phyloP scores from a whole-genome alignment of 2,113 vertebrate species.

The Carettochelys insculpta region DNA sequence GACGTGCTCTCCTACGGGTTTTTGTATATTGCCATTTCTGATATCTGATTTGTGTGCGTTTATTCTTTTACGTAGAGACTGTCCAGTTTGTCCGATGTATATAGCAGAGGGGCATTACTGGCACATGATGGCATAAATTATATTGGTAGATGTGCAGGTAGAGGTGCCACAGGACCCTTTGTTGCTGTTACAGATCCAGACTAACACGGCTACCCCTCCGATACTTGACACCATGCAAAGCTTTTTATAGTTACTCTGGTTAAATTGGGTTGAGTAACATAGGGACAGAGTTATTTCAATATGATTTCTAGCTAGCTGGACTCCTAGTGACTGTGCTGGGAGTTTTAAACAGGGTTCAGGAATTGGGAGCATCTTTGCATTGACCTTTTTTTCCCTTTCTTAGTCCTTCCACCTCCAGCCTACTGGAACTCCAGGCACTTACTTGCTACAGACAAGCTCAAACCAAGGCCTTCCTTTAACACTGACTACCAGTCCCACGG shows the following conservation, averaged over 20 bases:
- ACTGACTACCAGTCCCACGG: conserved; percentile 84
- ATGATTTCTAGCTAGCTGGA: neutral
- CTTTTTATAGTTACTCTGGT: neutral
- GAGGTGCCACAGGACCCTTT: too few species aligned
- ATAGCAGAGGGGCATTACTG: too few species aligned
- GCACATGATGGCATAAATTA: too few species aligned
- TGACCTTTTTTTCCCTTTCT: neutral
- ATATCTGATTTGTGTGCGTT: too few species aligned
- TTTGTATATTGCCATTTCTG: too few species aligned
- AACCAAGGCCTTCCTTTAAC: conserved; percentile 93
- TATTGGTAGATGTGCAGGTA: too few species aligned
- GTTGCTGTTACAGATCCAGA: too few species aligned
- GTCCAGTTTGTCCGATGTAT: too few species aligned
- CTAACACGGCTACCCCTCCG: too few species aligned
- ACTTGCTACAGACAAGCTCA: conserved; percentile 92
- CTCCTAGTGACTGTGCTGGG: neutral
- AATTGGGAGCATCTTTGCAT: neutral
- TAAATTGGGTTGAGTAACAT: neutral
- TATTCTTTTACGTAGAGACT: too few species aligned
- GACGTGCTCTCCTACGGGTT: too few species aligned
- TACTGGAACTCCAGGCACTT: conserved; percentile 94
- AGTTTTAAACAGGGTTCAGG: accelerated
- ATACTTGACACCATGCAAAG: too few species aligned
- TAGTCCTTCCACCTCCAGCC: conserved; percentile 98
- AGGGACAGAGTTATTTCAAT: neutral